A percentile compares a stretch with the other conserved stretches of the same genome.
These are phyloP conservation scores for Amphipoea lucens DNA, from an alignment of 2,888 invertebrate species.

Conservation along the genomic window DNA sequence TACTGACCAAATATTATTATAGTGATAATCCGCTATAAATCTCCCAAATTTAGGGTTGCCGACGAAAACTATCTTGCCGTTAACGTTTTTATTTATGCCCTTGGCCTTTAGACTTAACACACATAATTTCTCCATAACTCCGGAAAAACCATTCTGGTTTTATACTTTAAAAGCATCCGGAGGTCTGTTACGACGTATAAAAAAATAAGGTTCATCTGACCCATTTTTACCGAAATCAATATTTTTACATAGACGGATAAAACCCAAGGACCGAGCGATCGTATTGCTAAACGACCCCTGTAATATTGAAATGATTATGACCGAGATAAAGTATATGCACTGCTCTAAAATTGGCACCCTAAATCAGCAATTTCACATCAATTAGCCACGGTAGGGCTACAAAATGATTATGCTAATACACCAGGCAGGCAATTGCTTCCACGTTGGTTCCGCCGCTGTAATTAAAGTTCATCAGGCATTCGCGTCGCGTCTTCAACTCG, in stretches of 20 bases:
- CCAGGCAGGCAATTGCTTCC: constrained; percentile 80
- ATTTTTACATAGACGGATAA: constrained; percentile 56
- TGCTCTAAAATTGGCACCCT: constrained; percentile 61
- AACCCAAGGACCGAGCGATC: constrained; percentile 45
- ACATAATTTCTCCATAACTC: constrained; percentile 74
- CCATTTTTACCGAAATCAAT: constrained; percentile 57
- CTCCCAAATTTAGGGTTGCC: constrained; percentile 73
- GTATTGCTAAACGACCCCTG: constrained; percentile 51
- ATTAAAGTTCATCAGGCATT: constrained; percentile 84
- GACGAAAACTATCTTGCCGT: constrained; percentile 76
- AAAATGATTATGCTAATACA: constrained; percentile 84
- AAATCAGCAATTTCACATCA: constrained; percentile 79
- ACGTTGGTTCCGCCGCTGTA: constrained; percentile 77
- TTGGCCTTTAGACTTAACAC: constrained; percentile 71
- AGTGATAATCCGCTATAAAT: constrained; percentile 77
- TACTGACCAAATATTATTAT: constrained; percentile 71
- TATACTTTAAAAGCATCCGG: constrained; percentile 65
- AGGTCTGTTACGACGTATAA: constrained; percentile 52
- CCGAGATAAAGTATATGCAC: constrained; percentile 61
- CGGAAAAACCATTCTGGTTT: constrained; percentile 68
- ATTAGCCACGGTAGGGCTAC: constrained; percentile 76
- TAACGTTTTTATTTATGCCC: constrained; percentile 79
- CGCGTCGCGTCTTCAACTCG: constrained; percentile 77
- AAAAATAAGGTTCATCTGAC: constrained; percentile 56
- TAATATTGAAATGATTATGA: constrained; percentile 61